Percentiles rank a stretch among this genome's conserved stretches.
Conservation (phyloP, 1,140 invertebrate species). For the Camponotus vicinus region DNA sequence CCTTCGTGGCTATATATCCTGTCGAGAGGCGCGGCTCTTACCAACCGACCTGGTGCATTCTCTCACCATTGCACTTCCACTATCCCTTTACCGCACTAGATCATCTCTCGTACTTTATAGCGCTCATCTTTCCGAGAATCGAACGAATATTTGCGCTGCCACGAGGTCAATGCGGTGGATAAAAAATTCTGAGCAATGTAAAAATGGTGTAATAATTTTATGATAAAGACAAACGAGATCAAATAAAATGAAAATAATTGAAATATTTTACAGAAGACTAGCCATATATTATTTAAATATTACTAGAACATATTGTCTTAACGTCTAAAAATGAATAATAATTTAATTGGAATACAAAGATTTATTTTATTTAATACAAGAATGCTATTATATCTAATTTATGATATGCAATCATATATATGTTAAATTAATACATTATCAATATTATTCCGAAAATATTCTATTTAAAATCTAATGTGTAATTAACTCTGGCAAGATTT, state of each 20-base stretch:
- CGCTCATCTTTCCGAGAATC: slow-evolving; percentile 49
- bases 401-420: too few relatives aligned
- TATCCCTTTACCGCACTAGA: slow-evolving; percentile 36
- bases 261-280: not conserved
- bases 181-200: not conserved
- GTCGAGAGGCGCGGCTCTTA: slow-evolving; percentile 52
- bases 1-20: slow-evolving; percentile 72
- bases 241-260: not conserved
- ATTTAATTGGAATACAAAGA: too few relatives aligned
- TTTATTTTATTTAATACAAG: too few relatives aligned
- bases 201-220: slow-evolving; percentile 23
- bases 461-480: not conserved
- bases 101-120: slow-evolving; percentile 58
- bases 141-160: slow-evolving; percentile 42
- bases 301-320: not conserved
- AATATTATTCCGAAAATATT: not conserved
- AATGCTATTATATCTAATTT: too few relatives aligned
- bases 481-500: not conserved
- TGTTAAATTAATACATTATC: too few relatives aligned
- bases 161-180: slow-evolving; percentile 16
- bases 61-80: slow-evolving; percentile 61
- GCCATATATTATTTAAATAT: not conserved
- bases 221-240: not conserved
- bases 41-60: slow-evolving; percentile 47
- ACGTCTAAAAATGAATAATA: too few relatives aligned